These are phyloP conservation scores for Mus spretus DNA, from an alignment of 2,797 vertebrate species.

Conservation along the genomic window DNA sequence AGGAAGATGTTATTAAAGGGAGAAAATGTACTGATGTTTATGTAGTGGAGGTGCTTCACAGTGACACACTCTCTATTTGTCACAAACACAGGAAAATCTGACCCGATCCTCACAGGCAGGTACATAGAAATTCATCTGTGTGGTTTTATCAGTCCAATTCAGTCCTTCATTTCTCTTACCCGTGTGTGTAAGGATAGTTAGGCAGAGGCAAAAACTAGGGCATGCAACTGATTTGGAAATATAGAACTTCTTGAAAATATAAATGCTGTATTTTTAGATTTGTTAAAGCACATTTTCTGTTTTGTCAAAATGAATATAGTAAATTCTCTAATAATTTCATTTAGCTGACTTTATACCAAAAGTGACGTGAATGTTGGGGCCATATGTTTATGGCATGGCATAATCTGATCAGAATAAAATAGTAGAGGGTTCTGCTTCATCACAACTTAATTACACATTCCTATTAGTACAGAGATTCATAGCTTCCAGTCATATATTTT, in stretches of 20 bases:
- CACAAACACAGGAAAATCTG: neutral
- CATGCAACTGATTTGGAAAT: neutral
- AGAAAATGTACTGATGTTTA: neutral
- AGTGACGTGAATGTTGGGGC: conserved; percentile 33
- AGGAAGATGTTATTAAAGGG: neutral
- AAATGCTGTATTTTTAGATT: conserved; percentile 26
- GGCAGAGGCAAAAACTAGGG: neutral
- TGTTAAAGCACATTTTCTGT: neutral
- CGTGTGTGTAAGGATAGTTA: neutral
- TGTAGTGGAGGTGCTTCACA: neutral
- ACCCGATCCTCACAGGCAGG: neutral
- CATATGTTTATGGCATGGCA: conserved; percentile 71
- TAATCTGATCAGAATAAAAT: conserved; percentile 73
- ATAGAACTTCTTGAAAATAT: neutral
- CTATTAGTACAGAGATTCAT: conserved; percentile 41
- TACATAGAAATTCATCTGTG: neutral
- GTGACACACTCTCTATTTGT: neutral
- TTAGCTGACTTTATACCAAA: conserved; percentile 52
- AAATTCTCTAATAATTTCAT: conserved; percentile 41
- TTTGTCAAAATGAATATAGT: conserved; percentile 23
- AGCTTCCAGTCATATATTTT: conserved; percentile 61
- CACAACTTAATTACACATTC: conserved; percentile 69
- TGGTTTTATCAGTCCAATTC: neutral
- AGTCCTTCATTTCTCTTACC: neutral
- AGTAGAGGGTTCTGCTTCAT: conserved; percentile 63